Conservation (phyloP, 35 echinoderm and acorn worm species). For the Diadema setosum region DNA sequence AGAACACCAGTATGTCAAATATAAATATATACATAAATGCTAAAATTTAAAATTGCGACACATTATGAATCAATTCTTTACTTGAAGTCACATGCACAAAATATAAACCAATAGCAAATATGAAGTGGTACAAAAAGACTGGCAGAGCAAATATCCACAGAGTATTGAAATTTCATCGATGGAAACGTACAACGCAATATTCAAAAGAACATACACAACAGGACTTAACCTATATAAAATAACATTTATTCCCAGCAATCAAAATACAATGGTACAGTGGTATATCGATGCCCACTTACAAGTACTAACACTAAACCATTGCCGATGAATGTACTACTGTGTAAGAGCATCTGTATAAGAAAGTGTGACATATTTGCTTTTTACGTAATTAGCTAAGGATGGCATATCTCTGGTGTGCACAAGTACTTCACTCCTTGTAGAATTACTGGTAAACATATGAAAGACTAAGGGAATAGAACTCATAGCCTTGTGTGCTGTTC, state of each 20-base stretch:
- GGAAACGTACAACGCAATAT: neutral
- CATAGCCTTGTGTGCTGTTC: too few relatives aligned
- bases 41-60: neutral
- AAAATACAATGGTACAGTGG: neutral
- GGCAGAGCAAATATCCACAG: neutral
- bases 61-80: neutral
- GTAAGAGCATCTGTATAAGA: neutral
- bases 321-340: neutral
- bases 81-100: neutral
- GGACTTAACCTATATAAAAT: neutral
- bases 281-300: neutral
- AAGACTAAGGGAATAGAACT: too few relatives aligned
- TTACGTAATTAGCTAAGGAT: too few relatives aligned
- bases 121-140: neutral
- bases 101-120: neutral
- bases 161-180: neutral
- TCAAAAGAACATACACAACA: neutral
- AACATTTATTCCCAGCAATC: neutral
- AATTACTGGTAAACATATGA: too few relatives aligned
- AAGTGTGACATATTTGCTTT: too few relatives aligned
- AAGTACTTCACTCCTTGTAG: too few relatives aligned
- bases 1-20: neutral
- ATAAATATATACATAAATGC: neutral
- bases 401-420: too few relatives aligned
- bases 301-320: neutral